Evolutionary conservation across 2,888 invertebrate genomes (phyloP).

Genomic region (Pimpla rufipes): DNA sequence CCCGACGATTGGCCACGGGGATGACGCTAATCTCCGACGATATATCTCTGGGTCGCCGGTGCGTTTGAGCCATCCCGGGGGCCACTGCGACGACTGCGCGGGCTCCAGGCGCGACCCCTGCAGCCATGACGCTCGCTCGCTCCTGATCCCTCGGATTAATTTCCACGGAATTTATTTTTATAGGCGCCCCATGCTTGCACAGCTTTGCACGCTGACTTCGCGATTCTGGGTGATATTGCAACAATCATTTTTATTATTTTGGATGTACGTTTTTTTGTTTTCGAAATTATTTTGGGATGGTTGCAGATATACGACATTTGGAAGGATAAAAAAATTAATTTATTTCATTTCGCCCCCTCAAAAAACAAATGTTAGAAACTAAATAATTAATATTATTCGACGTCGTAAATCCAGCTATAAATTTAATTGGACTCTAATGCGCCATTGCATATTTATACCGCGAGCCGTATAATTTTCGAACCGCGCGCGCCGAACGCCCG

Average conservation of each 20-base stretch:
- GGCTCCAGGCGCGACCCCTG: no score
- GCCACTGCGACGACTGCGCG: background rate
- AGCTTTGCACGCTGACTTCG: background rate
- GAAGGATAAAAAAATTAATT: no score
- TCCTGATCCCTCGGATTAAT: slow-evolving; percentile 11
- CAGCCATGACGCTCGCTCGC: background rate
- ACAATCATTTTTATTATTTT: no score
- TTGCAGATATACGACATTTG: no score
- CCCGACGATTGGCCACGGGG: slow-evolving; percentile 37
- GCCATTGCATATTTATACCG: background rate
- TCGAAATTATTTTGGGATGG: background rate
- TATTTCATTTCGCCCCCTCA: no score
- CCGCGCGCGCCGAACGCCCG: background rate
- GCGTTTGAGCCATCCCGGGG: slow-evolving; percentile 8
- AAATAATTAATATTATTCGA: background rate
- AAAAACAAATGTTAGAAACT: no score
- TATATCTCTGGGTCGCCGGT: slow-evolving; percentile 16
- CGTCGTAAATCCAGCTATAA: background rate
- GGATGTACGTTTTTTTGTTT: no score
- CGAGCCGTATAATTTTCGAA: background rate
- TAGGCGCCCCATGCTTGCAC: slow-evolving; percentile 32
- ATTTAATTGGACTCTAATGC: background rate
- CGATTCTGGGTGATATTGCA: background rate
- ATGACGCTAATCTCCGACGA: slow-evolving; percentile 29
- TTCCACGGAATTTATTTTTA: slow-evolving; percentile 20